Evolutionary conservation across 2,888 invertebrate genomes (phyloP).

Genomic region (Drosophila helvetica): DNA sequence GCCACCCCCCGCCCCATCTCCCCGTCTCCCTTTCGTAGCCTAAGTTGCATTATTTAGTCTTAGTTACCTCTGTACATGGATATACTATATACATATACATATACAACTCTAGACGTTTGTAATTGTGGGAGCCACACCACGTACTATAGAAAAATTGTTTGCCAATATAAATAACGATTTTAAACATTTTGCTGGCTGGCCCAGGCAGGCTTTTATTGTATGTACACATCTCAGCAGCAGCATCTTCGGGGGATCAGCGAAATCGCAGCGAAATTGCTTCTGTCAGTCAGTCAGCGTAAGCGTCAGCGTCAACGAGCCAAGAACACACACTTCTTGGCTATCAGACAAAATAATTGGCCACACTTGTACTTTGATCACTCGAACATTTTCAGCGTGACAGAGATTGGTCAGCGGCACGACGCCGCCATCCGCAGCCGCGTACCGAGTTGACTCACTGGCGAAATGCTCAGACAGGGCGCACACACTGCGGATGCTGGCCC

Average conservation of each 20-base stretch:
- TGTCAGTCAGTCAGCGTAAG: not conserved
- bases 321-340: conserved; percentile 21
- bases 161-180: conserved; percentile 53
- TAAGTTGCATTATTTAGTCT: conserved; percentile 54
- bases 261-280: conserved; percentile 5
- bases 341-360: conserved; percentile 60
- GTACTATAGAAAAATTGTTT: conserved; percentile 45
- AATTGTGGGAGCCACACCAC: conserved; percentile 30
- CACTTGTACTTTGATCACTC: conserved; percentile 52
- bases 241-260: not conserved
- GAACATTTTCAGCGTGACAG: conserved; percentile 40
- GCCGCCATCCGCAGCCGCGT: conserved; percentile 7
- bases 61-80: conserved; percentile 43
- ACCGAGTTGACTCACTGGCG: conserved; percentile 49
- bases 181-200: conserved; percentile 10
- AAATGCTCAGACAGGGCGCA: conserved; percentile 46
- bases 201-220: not conserved
- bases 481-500: conserved; percentile 41
- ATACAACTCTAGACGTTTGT: conserved; percentile 43
- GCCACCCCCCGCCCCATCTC: conserved; percentile 24
- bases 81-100: conserved; percentile 5
- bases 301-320: not conserved
- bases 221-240: not conserved
- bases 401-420: conserved; percentile 26
- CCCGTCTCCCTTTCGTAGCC: conserved; percentile 32